These are phyloP conservation scores for Pangasianodon gigas DNA, from an alignment of 2,113 vertebrate species.

Conservation along the genomic window DNA sequence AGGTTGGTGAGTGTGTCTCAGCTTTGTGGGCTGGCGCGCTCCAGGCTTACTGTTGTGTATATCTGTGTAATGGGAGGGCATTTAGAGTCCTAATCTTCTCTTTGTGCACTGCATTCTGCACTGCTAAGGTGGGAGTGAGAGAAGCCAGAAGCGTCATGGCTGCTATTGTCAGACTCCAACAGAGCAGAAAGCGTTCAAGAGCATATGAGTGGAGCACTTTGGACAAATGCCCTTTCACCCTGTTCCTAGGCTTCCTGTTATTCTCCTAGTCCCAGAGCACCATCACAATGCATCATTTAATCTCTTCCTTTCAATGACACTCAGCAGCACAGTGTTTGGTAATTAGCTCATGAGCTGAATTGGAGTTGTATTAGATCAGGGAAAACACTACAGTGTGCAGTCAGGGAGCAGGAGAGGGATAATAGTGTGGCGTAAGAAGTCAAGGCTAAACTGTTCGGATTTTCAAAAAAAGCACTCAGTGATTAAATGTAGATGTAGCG, in stretches of 20 bases:
- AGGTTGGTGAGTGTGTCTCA: constrained; percentile 40
- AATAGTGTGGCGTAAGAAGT: not conserved
- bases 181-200: constrained; percentile 67
- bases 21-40: constrained; percentile 50
- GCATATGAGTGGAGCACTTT: constrained; percentile 43
- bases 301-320: not conserved
- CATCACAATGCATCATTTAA: not conserved
- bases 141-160: constrained; percentile 63
- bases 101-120: constrained; percentile 64
- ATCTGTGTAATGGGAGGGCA: constrained; percentile 68
- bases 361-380: not conserved
- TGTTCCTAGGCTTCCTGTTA: constrained; percentile 10
- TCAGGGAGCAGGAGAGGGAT: not conserved
- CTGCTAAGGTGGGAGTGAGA: constrained; percentile 63
- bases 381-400: not conserved
- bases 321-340: not conserved
- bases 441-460: not conserved
- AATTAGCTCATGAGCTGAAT: constrained; percentile 7
- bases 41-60: constrained; percentile 60
- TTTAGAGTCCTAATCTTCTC: constrained; percentile 67
- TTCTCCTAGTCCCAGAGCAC: constrained; percentile 3
- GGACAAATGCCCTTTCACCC: constrained; percentile 8
- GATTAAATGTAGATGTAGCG: constrained; percentile 16
- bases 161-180: constrained; percentile 68
- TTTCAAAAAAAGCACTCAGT: not conserved